A percentile compares a stretch with the other conserved stretches of the same genome.
These are phyloP conservation scores for Palythoa caribaeorum DNA, from an alignment of 92 coral and sea anemone species.

Conservation along the genomic window DNA sequence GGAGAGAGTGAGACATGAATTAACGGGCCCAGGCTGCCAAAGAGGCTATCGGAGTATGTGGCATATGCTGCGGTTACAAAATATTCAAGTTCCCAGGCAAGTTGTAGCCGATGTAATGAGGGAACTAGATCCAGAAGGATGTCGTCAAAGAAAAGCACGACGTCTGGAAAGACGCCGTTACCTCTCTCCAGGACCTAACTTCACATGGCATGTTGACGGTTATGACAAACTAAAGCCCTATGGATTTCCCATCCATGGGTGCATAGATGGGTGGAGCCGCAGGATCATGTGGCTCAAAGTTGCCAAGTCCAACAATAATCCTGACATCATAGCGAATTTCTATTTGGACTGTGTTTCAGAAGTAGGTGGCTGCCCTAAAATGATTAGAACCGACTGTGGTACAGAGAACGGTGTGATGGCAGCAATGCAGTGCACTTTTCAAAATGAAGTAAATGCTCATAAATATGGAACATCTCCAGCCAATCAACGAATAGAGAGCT, in stretches of 20 bases:
- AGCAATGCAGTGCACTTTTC: conserved; percentile 36
- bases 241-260: conserved; percentile 21
- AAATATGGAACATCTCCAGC: conserved; percentile 44
- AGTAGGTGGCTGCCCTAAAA: conserved; percentile 37
- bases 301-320: conserved; percentile 44
- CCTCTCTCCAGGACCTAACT: conserved; percentile 44
- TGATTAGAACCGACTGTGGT: conserved; percentile 30
- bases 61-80: conserved; percentile 35
- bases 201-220: conserved; percentile 54
- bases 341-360: conserved; percentile 35
- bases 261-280: conserved; percentile 46
- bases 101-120: conserved; percentile 35
- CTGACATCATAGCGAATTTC: conserved; percentile 21
- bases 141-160: conserved; percentile 17
- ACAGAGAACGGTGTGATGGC: conserved; percentile 44
- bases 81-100: conserved; percentile 55
- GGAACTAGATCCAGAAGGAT: conserved; percentile 56
- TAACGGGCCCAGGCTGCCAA: conserved; percentile 42
- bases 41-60: conserved; percentile 49
- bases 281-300: conserved; percentile 49
- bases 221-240: conserved; percentile 49
- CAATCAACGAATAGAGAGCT: conserved; percentile 7
- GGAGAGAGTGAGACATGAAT: conserved; percentile 10
- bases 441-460: conserved; percentile 45
- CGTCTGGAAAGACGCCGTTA: conserved; percentile 37